A percentile compares a stretch with the other conserved stretches of the same genome.
Conservation (phyloP, 2,113 vertebrate species). For the Neogale vison region DNA sequence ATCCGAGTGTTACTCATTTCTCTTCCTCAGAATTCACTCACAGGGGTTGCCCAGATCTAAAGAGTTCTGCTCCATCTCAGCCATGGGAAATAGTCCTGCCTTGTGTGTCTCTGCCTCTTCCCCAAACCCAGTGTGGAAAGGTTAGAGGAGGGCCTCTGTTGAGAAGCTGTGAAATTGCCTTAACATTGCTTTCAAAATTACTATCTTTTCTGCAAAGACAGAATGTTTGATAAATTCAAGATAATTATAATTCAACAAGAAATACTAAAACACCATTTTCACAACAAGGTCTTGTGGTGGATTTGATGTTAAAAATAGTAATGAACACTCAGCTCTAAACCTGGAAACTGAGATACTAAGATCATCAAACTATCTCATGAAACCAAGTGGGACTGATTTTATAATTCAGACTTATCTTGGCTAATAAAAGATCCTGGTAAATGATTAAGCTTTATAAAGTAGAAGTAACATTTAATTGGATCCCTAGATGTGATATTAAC, state of each 20-base stretch:
- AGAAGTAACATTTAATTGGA: conserved; percentile 18
- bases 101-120: not conserved
- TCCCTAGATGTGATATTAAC: not conserved
- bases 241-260: not conserved
- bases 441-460: not conserved
- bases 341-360: not conserved
- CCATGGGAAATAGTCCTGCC: not conserved
- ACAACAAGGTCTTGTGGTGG: not conserved
- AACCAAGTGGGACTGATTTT: conserved; percentile 37
- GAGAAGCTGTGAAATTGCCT: not conserved
- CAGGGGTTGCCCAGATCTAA: not conserved
- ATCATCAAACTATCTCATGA: conserved; percentile 9
- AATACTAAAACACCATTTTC: not conserved
- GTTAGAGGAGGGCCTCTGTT: not conserved
- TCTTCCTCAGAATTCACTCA: conserved; percentile 35
- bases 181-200: not conserved
- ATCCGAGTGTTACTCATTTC: conserved; percentile 27
- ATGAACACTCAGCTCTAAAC: not conserved
- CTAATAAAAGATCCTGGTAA: not conserved
- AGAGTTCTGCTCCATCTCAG: not conserved
- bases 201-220: not conserved
- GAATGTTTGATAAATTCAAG: not conserved
- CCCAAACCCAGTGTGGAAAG: not conserved
- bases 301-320: conserved; percentile 34
- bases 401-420: not conserved